Evolutionary conservation across 2,797 vertebrate genomes (phyloP).

Genomic region (Cirrhinus molitorella): DNA sequence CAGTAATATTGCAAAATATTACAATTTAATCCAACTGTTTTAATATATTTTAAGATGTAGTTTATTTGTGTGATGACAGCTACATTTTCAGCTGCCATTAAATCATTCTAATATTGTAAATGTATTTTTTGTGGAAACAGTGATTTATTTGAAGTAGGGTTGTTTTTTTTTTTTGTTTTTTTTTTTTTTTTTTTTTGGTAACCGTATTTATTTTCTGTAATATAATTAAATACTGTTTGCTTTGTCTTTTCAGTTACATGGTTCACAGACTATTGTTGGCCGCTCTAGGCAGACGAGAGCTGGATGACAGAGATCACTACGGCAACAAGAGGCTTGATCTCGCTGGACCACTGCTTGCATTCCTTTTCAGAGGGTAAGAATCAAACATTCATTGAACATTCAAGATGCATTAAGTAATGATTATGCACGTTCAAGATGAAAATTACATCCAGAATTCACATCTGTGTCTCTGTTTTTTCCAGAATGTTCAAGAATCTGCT

Average conservation of each 20-base stretch:
- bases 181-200: no score
- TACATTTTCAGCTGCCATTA: no score
- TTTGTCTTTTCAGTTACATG: conserved; percentile 88
- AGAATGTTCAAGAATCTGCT: conserved; percentile 99
- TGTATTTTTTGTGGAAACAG: no score
- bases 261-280: conserved; percentile 94
- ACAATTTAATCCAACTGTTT: background rate
- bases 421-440: background rate
- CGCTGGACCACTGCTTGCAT: conserved; percentile 93
- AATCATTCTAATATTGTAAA: background rate
- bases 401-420: background rate
- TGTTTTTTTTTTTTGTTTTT: no score
- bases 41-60: background rate
- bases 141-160: no score
- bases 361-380: conserved; percentile 94
- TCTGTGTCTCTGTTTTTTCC: conserved; percentile 46
- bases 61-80: no score
- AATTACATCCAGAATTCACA: background rate
- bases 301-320: conserved; percentile 99
- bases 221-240: conserved; percentile 27
- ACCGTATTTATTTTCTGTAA: no score
- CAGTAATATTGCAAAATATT: no score
- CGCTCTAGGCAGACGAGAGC: conserved; percentile 92
- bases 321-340: conserved; percentile 99
- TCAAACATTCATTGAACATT: background rate